These are phyloP conservation scores for Panagrolaimus sp. DNA, from an alignment of 1,140 invertebrate species.

Conservation along the genomic window DNA sequence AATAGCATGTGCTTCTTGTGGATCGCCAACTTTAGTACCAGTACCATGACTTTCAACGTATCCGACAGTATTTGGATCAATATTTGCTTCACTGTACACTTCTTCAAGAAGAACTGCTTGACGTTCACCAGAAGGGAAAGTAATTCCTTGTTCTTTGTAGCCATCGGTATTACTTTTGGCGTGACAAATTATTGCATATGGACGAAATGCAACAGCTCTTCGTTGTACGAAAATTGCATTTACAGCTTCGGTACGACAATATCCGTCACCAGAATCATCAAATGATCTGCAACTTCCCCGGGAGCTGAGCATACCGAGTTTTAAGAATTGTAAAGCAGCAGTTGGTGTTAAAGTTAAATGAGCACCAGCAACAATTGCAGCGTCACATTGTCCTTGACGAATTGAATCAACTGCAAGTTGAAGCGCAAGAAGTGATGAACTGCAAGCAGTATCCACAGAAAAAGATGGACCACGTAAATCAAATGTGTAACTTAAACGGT, in stretches of 20 bases:
- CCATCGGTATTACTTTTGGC: constrained; percentile 84
- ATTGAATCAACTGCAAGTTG: constrained; percentile 76
- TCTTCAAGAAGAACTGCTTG: constrained; percentile 79
- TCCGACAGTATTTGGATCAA: constrained; percentile 74
- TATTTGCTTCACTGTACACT: constrained; percentile 73
- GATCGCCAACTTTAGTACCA: constrained; percentile 83
- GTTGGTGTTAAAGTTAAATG: constrained; percentile 80
- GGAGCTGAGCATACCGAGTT: constrained; percentile 78
- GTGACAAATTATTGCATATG: constrained; percentile 79
- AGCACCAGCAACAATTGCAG: constrained; percentile 81
- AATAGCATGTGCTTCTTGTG: constrained; percentile 88
- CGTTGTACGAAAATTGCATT: constrained; percentile 77
- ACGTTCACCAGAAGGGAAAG: constrained; percentile 78
- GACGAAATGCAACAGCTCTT: constrained; percentile 69
- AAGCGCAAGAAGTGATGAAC: constrained; percentile 80
- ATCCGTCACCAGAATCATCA: constrained; percentile 79
- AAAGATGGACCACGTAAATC: constrained; percentile 79
- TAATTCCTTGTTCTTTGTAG: constrained; percentile 75
- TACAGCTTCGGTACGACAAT: constrained; percentile 81
- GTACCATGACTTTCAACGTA: constrained; percentile 95
- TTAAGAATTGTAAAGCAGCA: constrained; percentile 83
- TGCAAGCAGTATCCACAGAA: constrained; percentile 88
- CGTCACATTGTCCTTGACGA: constrained; percentile 76
- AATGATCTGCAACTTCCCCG: constrained; percentile 88
- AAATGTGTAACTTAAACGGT: constrained; percentile 88